phyloP scores from a whole-genome alignment of 92 coral and sea anemone species.

The Chrysogorgia sp. region DNA sequence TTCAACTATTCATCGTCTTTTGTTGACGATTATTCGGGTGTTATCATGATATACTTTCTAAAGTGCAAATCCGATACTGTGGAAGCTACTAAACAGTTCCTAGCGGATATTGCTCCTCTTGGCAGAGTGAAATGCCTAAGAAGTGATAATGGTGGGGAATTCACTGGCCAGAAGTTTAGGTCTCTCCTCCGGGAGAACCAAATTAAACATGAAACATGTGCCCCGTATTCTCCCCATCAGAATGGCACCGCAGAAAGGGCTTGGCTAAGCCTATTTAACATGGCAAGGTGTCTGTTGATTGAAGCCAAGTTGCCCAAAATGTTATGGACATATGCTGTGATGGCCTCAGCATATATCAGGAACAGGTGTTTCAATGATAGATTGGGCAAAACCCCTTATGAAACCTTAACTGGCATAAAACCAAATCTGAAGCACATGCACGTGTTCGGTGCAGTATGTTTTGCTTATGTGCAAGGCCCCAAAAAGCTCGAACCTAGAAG shows the following conservation, averaged over 20 bases:
- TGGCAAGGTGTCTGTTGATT: conserved; percentile 42
- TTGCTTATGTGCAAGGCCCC: conserved; percentile 47
- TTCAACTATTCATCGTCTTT: conserved; percentile 41
- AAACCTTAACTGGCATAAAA: conserved; percentile 43
- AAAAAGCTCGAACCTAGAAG: conserved; percentile 48
- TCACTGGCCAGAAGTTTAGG: conserved; percentile 33
- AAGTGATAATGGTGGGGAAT: conserved; percentile 53
- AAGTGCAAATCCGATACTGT: conserved; percentile 23
- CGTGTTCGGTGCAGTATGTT: conserved; percentile 49
- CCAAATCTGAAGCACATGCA: conserved; percentile 47
- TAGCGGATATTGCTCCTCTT: conserved; percentile 44
- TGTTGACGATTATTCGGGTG: conserved; percentile 33
- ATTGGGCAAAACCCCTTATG: conserved; percentile 48
- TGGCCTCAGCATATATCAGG: conserved; percentile 13
- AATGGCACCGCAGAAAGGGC: conserved; percentile 56
- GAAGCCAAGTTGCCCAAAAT: conserved; percentile 37
- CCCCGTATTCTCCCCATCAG: conserved; percentile 54
- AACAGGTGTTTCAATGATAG: conserved; percentile 48
- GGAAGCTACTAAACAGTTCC: conserved; percentile 37
- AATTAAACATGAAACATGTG: conserved; percentile 50
- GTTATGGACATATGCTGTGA: conserved; percentile 49
- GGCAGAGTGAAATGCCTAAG: conserved; percentile 45
- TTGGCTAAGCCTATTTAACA: too few species aligned
- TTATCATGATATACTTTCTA: conserved; percentile 26
- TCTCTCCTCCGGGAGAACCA: conserved; percentile 38